A percentile compares a stretch with the other conserved stretches of the same genome.
Conservation (phyloP, 1,140 invertebrate genomes). For the Bombus breviceps region DNA sequence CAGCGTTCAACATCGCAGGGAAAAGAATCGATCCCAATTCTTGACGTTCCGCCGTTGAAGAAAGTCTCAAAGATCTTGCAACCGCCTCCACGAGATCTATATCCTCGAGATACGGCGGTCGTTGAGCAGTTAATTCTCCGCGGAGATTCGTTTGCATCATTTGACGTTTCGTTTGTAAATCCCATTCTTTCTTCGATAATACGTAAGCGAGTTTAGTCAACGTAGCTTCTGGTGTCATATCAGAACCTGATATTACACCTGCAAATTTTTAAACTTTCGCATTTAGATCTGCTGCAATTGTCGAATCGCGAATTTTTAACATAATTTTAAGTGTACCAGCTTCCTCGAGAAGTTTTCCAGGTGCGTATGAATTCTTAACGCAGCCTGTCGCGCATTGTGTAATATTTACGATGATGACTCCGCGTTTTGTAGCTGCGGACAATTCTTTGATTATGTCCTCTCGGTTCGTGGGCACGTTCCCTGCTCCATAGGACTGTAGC, state of each 20-base stretch:
- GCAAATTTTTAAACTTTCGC: background rate
- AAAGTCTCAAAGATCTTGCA: conserved; percentile 86
- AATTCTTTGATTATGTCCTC: conserved; percentile 92
- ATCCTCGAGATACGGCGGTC: conserved; percentile 79
- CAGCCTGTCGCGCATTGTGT: conserved; percentile 93
- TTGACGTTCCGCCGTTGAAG: conserved; percentile 87
- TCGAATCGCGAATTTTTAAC: background rate
- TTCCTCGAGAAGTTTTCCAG: conserved; percentile 84
- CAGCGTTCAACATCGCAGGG: conserved; percentile 90
- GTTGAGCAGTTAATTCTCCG: conserved; percentile 86
- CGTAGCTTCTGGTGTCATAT: conserved; percentile 98
- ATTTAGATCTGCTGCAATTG: no score
- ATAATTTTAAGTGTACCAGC: conserved; percentile 47
- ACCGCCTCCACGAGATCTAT: conserved; percentile 87
- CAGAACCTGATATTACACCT: conserved; percentile 94
- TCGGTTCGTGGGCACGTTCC: conserved; percentile 94
- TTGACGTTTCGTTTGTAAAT: conserved; percentile 88
- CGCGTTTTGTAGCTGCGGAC: conserved; percentile 88
- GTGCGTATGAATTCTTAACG: conserved; percentile 91
- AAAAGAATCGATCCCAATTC: conserved; percentile 89
- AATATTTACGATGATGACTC: conserved; percentile 95
- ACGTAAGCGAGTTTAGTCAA: conserved; percentile 96
- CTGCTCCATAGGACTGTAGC: conserved; percentile 95
- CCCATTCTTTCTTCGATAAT: conserved; percentile 91
- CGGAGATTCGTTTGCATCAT: conserved; percentile 91